phyloP scores from a whole-genome alignment of 1,140 invertebrate genomes.

The Drosophila quadrilineata region DNA sequence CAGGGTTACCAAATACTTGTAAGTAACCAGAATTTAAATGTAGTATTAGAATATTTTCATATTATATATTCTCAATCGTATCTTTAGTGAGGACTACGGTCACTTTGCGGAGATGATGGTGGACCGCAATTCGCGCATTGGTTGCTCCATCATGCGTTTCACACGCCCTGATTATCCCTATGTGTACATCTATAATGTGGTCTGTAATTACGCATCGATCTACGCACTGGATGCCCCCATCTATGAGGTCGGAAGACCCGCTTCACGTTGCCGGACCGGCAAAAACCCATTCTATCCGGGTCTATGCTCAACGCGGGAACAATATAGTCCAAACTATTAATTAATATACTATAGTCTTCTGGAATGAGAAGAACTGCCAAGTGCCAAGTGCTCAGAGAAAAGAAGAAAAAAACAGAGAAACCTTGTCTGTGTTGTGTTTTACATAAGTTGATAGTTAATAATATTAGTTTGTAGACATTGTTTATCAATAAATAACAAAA shows the following conservation, averaged over 20 bases:
- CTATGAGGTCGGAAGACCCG: constrained; percentile 54
- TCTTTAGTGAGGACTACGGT: constrained; percentile 69
- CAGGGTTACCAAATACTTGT: constrained; percentile 68
- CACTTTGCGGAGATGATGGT: constrained; percentile 79
- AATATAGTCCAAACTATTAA: constrained; percentile 73
- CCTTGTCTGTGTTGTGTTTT: constrained; percentile 38
- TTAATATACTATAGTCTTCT: constrained; percentile 32
- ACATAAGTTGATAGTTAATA: constrained; percentile 28
- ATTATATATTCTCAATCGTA: not conserved
- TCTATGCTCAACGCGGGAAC: constrained; percentile 64
- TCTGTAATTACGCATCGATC: constrained; percentile 75
- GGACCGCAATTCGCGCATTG: constrained; percentile 65
- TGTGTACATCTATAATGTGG: constrained; percentile 72
- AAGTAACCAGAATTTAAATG: constrained; percentile 33
- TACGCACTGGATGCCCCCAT: constrained; percentile 67
- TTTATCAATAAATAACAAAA: constrained; percentile 36
- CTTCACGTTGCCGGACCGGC: constrained; percentile 61
- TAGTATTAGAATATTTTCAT: not conserved
- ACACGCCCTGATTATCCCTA: constrained; percentile 69
- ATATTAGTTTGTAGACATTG: constrained; percentile 21
- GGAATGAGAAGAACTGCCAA: constrained; percentile 49
- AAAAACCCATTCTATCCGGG: constrained; percentile 72
- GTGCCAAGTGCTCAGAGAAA: constrained; percentile 46
- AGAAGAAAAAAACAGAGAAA: too few relatives aligned
- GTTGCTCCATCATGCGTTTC: constrained; percentile 71